Evolutionary conservation across 2,797 vertebrate species (phyloP).

Genomic region (Danio albolineatus): DNA sequence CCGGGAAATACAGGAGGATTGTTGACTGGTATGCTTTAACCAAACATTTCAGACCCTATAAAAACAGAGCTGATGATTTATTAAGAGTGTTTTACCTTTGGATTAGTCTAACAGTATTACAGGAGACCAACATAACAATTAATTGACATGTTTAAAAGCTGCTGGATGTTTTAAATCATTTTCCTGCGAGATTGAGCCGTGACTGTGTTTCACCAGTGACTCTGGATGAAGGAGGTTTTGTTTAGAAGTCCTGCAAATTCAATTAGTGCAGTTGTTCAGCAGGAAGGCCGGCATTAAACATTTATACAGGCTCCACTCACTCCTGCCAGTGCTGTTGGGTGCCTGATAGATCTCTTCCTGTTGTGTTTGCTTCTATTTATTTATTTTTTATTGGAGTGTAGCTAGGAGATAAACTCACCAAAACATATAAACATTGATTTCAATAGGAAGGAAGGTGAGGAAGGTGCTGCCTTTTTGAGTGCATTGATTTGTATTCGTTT

Average conservation of each 20-base stretch:
- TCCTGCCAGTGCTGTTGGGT: background rate
- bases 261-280: background rate
- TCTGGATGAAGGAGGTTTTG: background rate
- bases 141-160: no score
- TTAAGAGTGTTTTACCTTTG: no score
- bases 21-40: no score
- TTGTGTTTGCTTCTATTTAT: background rate
- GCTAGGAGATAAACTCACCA: background rate
- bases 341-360: background rate
- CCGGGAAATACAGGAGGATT: no score
- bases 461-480: background rate
- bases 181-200: background rate
- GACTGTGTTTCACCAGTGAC: background rate
- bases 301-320: background rate
- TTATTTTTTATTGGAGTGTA: background rate
- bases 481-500: background rate
- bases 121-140: no score
- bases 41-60: no score
- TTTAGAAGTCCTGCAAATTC: background rate
- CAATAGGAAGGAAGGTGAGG: background rate
- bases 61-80: no score
- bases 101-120: no score
- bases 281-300: background rate
- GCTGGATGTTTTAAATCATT: no score
- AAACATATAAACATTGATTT: background rate